These are phyloP conservation scores for Macrophya annulata DNA, from an alignment of 2,888 invertebrate species.

Conservation along the genomic window DNA sequence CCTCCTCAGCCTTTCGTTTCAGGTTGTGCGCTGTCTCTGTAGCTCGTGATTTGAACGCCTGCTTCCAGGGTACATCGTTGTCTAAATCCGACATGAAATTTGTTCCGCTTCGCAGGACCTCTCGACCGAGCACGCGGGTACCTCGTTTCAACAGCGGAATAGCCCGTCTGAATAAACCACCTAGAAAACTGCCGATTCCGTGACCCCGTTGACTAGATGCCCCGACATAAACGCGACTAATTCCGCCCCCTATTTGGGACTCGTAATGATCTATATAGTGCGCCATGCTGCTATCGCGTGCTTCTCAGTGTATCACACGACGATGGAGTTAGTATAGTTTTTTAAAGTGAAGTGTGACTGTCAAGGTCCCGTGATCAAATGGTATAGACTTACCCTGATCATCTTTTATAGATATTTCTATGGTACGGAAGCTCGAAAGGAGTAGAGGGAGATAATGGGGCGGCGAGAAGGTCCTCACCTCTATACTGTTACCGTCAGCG, in stretches of 20 bases:
- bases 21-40: neutral
- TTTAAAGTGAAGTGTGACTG: constrained; percentile 57
- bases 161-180: constrained; percentile 58
- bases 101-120: constrained; percentile 26
- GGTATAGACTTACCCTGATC: constrained; percentile 41
- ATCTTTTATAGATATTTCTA: constrained; percentile 60
- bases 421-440: constrained; percentile 55
- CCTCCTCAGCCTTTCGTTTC: neutral
- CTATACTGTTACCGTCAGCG: too few relatives aligned
- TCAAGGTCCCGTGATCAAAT: constrained; percentile 57
- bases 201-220: constrained; percentile 57
- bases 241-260: constrained; percentile 40
- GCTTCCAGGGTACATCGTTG: neutral
- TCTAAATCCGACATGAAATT: constrained; percentile 48
- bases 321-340: neutral
- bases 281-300: neutral
- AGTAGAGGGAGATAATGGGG: constrained; percentile 57
- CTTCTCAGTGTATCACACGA: too few relatives aligned
- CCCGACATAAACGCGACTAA: constrained; percentile 54
- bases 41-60: neutral
- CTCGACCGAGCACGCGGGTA: constrained; percentile 35
- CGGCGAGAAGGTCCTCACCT: constrained; percentile 28
- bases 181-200: constrained; percentile 60
- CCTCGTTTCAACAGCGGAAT: constrained; percentile 47
- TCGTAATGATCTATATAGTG: constrained; percentile 40